These are phyloP conservation scores for Oryzaephilus surinamensis DNA, from an alignment of 1,140 invertebrate species.

Conservation along the genomic window DNA sequence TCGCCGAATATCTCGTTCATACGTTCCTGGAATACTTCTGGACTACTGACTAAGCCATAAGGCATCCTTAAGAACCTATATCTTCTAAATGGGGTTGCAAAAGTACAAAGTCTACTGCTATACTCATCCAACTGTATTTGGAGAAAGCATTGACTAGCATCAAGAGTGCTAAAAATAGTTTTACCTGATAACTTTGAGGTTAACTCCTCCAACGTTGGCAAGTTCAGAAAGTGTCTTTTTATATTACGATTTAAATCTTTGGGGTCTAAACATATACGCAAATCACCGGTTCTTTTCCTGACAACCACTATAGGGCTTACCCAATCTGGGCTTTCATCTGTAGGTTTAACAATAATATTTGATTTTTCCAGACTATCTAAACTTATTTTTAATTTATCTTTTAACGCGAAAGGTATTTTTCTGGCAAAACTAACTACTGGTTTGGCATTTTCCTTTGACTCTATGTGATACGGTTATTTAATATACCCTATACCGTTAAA, in stretches of 20 bases:
- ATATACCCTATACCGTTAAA: too few relatives aligned
- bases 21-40: slow-evolving; percentile 8
- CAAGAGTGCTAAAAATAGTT: slow-evolving; percentile 13
- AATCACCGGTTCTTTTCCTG: slow-evolving; percentile 24
- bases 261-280: slow-evolving; percentile 37
- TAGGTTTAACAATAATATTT: too few relatives aligned
- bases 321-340: slow-evolving; percentile 37
- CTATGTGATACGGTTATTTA: not conserved
- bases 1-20: slow-evolving; percentile 4
- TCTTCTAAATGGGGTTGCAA: slow-evolving; percentile 11
- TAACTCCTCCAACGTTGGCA: slow-evolving; percentile 29
- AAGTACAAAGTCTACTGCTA: slow-evolving; percentile 12
- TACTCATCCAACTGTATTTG: slow-evolving; percentile 14
- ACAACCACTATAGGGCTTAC: slow-evolving; percentile 32
- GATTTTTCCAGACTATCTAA: slow-evolving; percentile 39
- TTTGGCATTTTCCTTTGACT: too few relatives aligned
- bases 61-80: slow-evolving; percentile 7
- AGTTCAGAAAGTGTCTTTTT: slow-evolving; percentile 24
- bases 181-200: slow-evolving; percentile 9
- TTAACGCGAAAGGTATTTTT: not conserved
- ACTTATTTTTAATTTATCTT: slow-evolving; percentile 21
- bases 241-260: slow-evolving; percentile 35
- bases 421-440: not conserved
- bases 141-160: slow-evolving; percentile 21
- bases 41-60: slow-evolving; percentile 4